Conservation (phyloP, 2,113 vertebrate species). For the Mus pahari region DNA sequence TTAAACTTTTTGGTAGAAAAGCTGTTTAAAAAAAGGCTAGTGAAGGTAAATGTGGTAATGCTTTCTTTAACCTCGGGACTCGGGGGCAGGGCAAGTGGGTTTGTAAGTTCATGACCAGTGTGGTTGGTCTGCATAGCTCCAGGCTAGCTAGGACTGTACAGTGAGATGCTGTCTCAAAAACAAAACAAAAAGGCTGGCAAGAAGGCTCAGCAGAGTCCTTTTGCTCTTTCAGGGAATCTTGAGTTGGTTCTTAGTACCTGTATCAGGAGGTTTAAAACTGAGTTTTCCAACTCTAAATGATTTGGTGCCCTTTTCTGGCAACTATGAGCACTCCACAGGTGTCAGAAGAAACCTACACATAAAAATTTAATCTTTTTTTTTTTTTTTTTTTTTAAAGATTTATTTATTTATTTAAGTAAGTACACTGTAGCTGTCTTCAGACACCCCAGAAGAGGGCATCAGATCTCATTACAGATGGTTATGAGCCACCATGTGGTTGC, state of each 20-base stretch:
- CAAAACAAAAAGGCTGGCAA: background rate
- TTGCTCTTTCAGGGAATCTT: background rate
- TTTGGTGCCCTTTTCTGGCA: background rate
- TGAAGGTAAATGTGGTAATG: background rate
- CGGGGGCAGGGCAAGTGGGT: background rate
- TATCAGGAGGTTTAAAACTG: background rate
- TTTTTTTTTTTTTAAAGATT: too few species aligned
- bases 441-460: too few species aligned
- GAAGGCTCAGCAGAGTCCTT: background rate
- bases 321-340: background rate
- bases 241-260: background rate
- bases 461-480: too few species aligned
- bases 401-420: too few species aligned
- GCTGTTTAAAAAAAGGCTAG: background rate
- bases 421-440: too few species aligned
- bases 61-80: background rate
- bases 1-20: constrained; percentile 36
- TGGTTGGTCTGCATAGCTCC: background rate
- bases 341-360: background rate
- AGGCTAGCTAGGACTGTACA: background rate
- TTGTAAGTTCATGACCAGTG: background rate
- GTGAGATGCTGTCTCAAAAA: background rate
- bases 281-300: background rate
- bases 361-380: too few species aligned
- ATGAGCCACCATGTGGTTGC: too few species aligned